These are phyloP conservation scores for Clanis bilineata DNA, from an alignment of 2,888 invertebrate genomes.

Conservation along the genomic window DNA sequence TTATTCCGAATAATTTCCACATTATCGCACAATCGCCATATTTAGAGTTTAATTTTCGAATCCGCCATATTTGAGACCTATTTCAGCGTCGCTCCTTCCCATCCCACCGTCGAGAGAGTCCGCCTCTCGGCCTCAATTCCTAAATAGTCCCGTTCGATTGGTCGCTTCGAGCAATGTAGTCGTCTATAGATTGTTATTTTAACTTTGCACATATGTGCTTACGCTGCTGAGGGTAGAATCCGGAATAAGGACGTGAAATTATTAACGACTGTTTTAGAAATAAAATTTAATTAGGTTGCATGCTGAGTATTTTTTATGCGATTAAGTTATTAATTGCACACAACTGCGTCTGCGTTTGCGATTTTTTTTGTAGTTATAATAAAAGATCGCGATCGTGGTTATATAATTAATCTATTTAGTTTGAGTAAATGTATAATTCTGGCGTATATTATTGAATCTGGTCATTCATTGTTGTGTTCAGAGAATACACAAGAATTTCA, in stretches of 20 bases:
- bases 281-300: neutral
- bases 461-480: too few species aligned
- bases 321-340: neutral
- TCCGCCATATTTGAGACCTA: constrained; percentile 43
- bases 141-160: constrained; percentile 67
- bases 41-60: constrained; percentile 36
- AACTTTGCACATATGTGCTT: constrained; percentile 31
- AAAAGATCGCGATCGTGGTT: too few species aligned
- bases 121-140: constrained; percentile 63
- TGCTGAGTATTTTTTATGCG: neutral
- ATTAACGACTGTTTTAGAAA: neutral
- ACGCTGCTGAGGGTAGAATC: neutral
- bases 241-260: neutral
- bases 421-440: too few species aligned
- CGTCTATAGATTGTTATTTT: constrained; percentile 55
- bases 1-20: neutral
- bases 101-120: constrained; percentile 58
- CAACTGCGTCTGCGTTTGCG: neutral
- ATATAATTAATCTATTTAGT: too few species aligned
- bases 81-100: constrained; percentile 48
- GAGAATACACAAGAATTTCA: too few species aligned
- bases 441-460: too few species aligned
- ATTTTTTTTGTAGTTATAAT: neutral
- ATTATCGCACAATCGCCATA: neutral
- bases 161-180: constrained; percentile 56